These are phyloP conservation scores for Argyresthia goedartella DNA, from an alignment of 2,888 invertebrate genomes.

Conservation along the genomic window DNA sequence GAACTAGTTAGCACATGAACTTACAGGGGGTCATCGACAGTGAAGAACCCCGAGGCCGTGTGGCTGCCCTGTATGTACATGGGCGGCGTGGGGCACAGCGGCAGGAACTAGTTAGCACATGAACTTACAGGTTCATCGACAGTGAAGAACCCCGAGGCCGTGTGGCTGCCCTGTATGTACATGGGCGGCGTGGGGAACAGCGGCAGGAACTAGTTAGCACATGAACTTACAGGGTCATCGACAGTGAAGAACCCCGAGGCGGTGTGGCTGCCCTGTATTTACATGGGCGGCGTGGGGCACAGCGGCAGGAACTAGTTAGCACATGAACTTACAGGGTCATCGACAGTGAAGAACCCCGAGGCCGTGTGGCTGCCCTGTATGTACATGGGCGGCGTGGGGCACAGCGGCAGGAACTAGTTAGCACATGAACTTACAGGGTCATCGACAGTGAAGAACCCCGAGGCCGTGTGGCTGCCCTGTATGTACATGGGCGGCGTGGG, in stretches of 20 bases:
- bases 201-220: slow-evolving; percentile 79
- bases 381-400: slow-evolving; percentile 86
- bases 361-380: slow-evolving; percentile 92
- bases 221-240: slow-evolving; percentile 77
- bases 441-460: slow-evolving; percentile 94
- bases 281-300: slow-evolving; percentile 91
- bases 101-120: slow-evolving; percentile 68
- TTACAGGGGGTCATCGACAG: slow-evolving; percentile 84
- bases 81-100: slow-evolving; percentile 85
- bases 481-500: slow-evolving; percentile 88
- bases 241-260: slow-evolving; percentile 94
- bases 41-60: slow-evolving; percentile 91
- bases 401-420: slow-evolving; percentile 77
- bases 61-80: slow-evolving; percentile 93
- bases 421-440: slow-evolving; percentile 57
- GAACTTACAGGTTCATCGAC: slow-evolving; percentile 81
- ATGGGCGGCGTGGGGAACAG: slow-evolving; percentile 87
- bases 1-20: slow-evolving; percentile 50
- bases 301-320: slow-evolving; percentile 85
- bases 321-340: slow-evolving; percentile 68
- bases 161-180: slow-evolving; percentile 92
- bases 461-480: slow-evolving; percentile 90
- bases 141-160: slow-evolving; percentile 91
- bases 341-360: slow-evolving; percentile 93
- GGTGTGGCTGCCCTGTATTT: slow-evolving; percentile 98